A percentile compares a stretch with the other conserved stretches of the same genome.
These are phyloP conservation scores for Iphiclides podalirius DNA, from an alignment of 2,888 invertebrate species.

Conservation along the genomic window DNA sequence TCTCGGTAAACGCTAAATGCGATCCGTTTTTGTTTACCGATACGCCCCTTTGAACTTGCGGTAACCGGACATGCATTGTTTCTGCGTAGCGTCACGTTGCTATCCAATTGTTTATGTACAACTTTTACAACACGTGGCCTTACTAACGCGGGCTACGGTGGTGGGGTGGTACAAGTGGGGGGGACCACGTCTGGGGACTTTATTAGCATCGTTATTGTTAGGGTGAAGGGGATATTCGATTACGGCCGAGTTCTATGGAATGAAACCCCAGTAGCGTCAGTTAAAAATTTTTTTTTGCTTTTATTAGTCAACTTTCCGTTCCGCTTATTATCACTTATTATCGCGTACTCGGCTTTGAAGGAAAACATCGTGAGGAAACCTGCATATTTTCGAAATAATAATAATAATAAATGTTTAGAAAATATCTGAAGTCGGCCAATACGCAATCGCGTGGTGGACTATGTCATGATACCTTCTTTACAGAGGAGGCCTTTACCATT, in stretches of 20 bases:
- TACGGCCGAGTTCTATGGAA: conserved; percentile 14
- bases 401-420: too few species aligned
- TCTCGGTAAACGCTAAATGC: conserved; percentile 11
- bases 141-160: too few species aligned
- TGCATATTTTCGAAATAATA: too few species aligned
- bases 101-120: conserved; percentile 59
- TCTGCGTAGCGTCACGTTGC: conserved; percentile 59
- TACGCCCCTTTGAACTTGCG: conserved; percentile 20
- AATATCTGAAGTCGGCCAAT: too few species aligned
- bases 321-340: too few species aligned
- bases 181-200: conserved; percentile 8
- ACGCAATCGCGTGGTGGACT: too few species aligned
- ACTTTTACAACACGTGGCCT: conserved; percentile 50
- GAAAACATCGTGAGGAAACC: too few species aligned
- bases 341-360: too few species aligned
- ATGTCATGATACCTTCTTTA: too few species aligned
- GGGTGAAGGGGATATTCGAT: conserved; percentile 2
- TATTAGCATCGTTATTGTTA: conserved; percentile 1
- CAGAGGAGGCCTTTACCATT: too few species aligned
- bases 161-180: not conserved
- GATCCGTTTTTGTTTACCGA: conserved; percentile 10
- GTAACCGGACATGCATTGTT: conserved; percentile 64
- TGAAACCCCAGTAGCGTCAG: conserved; percentile 10
- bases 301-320: too few species aligned
- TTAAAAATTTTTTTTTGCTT: not conserved